phyloP scores from a whole-genome alignment of 2,797 vertebrate genomes.

The Sus cebifrons region DNA sequence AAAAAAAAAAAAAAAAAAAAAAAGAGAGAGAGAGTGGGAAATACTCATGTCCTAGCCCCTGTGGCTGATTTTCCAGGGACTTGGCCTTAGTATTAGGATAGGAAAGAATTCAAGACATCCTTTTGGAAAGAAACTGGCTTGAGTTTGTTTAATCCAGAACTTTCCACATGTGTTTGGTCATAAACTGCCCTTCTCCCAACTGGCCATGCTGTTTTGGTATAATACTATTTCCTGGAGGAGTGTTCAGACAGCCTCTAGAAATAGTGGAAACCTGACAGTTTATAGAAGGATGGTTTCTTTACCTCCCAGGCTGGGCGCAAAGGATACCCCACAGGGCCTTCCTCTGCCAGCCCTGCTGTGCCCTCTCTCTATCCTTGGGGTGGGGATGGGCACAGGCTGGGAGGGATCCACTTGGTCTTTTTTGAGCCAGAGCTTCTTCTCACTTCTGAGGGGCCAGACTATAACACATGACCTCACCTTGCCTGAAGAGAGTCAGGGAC shows the following conservation, averaged over 20 bases:
- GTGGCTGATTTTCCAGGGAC: background rate
- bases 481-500: background rate
- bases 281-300: background rate
- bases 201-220: no score
- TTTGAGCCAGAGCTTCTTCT: background rate
- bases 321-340: background rate
- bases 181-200: no score
- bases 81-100: background rate
- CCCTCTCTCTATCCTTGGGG: background rate
- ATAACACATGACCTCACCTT: no score
- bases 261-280: background rate
- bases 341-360: background rate
- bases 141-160: background rate
- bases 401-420: background rate
- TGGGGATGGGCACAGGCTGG: no score
- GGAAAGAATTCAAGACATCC: background rate
- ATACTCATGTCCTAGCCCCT: background rate
- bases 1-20: no score
- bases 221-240: background rate
- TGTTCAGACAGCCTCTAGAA: background rate
- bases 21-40: no score
- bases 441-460: background rate
- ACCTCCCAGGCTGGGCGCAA: fast-evolving
- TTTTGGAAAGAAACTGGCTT: background rate
- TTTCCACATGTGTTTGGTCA: background rate